Base-by-base conservation (phyloP, 2,888 invertebrate species). In the Bunonema sp. region DNA sequence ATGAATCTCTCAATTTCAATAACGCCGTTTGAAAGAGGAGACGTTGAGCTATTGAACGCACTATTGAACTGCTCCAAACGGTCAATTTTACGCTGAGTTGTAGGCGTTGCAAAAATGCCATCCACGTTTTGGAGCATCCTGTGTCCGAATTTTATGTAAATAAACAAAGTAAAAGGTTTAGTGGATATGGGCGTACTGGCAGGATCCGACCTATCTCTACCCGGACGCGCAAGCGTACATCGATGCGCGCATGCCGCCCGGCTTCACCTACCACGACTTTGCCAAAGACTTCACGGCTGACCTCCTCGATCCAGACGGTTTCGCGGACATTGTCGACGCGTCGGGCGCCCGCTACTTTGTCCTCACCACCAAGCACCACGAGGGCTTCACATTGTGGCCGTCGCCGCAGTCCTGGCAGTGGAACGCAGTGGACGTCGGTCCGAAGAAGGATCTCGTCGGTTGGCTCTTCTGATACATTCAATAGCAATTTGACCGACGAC, bases 201-300 rank as follows among this genome's bases (percentile, higher is more conserved):
- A 46, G 50, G 52, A 57, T 7, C 32, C 54, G 4, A 46, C 50
- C 21, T 43, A 54, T 5, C 50, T 53, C 10, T 51, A 54, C 18
- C 30, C 45, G 12, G 59, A 51, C n/a, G 52, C 61, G 33, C 61
- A 68, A 3, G 46, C 65, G 12, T 89, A 81, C 67, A 86, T 91
- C 83, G 70, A 77, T 23, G 73, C 79, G 24, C 84, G 84, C 63
- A 89, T 83, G 70, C 80, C 79, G 40, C 84, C 84, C 2, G 77
- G 76, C 37, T 87, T 84, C 61, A 79, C 82, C 0, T 93, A 93
- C 71, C 85, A 85, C 64, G 84, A 89, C 43, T 89, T 91, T 72
- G 89, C 81, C 0, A 49, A 49, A 37, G 57, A 60, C 64, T 89
- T 91, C 59, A 85, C 80, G 1, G 84, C 86, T 0, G 85, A 87